Percentiles rank a stretch among this genome's conserved stretches.
phyloP scores from a whole-genome alignment of 2,888 invertebrate species.

The Orchesellides sinensis region DNA sequence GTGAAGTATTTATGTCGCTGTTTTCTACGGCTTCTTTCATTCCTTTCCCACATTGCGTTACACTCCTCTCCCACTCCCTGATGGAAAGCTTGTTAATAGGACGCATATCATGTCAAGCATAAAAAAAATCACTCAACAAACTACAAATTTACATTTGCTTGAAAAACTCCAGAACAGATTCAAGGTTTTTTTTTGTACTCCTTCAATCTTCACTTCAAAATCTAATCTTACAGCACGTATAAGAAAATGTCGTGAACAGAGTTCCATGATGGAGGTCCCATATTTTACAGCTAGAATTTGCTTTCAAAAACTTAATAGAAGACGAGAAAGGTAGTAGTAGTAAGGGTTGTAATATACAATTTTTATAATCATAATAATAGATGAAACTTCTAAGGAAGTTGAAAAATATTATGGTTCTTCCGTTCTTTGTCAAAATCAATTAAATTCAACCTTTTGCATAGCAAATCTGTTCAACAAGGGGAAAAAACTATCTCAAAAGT shows the following conservation, averaged over 20 bases:
- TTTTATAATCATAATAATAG: no score
- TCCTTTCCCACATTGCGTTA: not conserved
- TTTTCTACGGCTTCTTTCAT: conserved; percentile 17
- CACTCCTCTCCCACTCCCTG: not conserved
- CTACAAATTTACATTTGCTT: conserved; percentile 20
- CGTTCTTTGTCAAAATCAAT: not conserved
- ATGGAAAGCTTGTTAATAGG: conserved; percentile 5
- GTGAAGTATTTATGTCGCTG: no score
- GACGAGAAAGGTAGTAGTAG: not conserved
- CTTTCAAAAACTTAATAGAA: not conserved
- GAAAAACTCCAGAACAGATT: conserved; percentile 24
- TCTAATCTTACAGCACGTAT: no score
- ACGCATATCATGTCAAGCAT: conserved; percentile 18
- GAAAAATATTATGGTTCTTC: not conserved
- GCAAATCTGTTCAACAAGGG: not conserved
- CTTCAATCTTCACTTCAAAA: not conserved
- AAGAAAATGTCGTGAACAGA: no score
- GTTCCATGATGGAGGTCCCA: conserved; percentile 13
- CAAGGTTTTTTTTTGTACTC: not conserved
- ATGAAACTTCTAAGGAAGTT: no score
- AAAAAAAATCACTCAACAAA: conserved; percentile 26
- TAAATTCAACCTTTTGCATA: not conserved
- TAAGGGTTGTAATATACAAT: no score
- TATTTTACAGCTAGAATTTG: not conserved
- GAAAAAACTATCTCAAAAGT: not conserved